These are phyloP conservation scores for Bungarus multicinctus DNA, from an alignment of 2,113 vertebrate species.

Conservation along the genomic window DNA sequence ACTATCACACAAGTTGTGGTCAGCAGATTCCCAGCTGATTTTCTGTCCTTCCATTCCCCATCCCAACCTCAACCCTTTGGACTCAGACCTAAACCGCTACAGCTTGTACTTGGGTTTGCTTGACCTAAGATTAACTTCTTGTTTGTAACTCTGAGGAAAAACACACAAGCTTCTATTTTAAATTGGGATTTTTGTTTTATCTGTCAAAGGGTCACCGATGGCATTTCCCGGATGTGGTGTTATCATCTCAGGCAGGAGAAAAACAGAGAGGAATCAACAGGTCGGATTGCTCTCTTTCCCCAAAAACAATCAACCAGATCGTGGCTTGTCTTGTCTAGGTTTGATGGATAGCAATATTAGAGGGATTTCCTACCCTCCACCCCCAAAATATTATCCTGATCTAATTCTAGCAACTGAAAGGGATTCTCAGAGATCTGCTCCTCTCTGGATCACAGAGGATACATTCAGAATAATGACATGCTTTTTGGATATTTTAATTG, in stretches of 20 bases:
- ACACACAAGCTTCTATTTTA: conserved; percentile 12
- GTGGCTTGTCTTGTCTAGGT: neutral
- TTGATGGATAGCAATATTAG: neutral
- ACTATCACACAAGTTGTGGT: conserved; percentile 52
- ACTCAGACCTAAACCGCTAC: conserved; percentile 61
- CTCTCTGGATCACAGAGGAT: too few species aligned
- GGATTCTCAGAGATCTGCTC: neutral
- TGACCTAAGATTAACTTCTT: conserved; percentile 64
- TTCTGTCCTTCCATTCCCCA: neutral
- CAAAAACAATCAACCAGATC: neutral
- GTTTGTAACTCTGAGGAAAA: conserved; percentile 48
- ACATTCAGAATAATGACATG: neutral
- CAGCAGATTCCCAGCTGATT: conserved; percentile 57
- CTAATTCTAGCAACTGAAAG: neutral
- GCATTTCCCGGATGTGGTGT: conserved; percentile 54
- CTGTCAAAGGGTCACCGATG: conserved; percentile 43
- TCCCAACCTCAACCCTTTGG: conserved; percentile 65
- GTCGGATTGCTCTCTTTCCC: neutral
- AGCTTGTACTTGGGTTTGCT: conserved; percentile 68
- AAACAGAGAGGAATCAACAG: neutral
- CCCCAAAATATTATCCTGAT: neutral
- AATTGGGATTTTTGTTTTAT: conserved; percentile 40
- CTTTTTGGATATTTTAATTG: too few species aligned
- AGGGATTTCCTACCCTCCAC: too few species aligned
- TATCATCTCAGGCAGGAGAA: conserved; percentile 10